These are phyloP conservation scores for Corbicula japonica DNA, from an alignment of 2,888 invertebrate species.

Conservation along the genomic window DNA sequence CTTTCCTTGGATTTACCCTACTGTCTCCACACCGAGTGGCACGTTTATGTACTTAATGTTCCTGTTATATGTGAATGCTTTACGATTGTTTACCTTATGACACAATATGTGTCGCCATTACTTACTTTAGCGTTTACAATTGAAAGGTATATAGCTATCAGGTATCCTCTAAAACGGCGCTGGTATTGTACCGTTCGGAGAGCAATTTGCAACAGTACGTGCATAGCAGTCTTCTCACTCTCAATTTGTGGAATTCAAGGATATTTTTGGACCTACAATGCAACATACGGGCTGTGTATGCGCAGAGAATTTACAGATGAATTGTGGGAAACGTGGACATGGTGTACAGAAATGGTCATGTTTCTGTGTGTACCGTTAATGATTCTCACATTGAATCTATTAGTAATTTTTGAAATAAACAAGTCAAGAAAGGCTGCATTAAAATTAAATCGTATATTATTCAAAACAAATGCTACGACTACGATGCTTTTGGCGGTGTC, in stretches of 20 bases:
- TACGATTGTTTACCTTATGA: constrained; percentile 81
- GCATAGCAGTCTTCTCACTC: constrained; percentile 75
- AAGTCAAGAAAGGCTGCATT: constrained; percentile 64
- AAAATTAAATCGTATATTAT: constrained; percentile 73
- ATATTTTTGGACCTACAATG: constrained; percentile 83
- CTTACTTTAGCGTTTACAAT: constrained; percentile 86
- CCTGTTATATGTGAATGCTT: constrained; percentile 84
- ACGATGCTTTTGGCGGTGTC: constrained; percentile 85
- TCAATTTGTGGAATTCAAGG: constrained; percentile 81
- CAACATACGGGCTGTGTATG: constrained; percentile 64
- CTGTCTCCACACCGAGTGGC: constrained; percentile 83
- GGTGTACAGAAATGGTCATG: constrained; percentile 84
- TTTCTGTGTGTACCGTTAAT: constrained; percentile 84
- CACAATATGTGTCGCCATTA: constrained; percentile 85
- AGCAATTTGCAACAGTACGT: constrained; percentile 79
- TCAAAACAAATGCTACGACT: constrained; percentile 80
- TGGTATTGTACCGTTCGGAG: constrained; percentile 82
- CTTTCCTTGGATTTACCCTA: constrained; percentile 81
- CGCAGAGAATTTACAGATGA: constrained; percentile 64
- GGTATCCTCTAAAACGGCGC: constrained; percentile 84
- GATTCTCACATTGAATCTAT: constrained; percentile 84
- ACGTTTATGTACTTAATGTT: constrained; percentile 70
- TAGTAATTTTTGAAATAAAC: constrained; percentile 83
- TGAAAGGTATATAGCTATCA: constrained; percentile 86
- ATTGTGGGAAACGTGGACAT: constrained; percentile 83